phyloP scores from a whole-genome alignment of 2,888 invertebrate species.

The Aspidiotus destructor region DNA sequence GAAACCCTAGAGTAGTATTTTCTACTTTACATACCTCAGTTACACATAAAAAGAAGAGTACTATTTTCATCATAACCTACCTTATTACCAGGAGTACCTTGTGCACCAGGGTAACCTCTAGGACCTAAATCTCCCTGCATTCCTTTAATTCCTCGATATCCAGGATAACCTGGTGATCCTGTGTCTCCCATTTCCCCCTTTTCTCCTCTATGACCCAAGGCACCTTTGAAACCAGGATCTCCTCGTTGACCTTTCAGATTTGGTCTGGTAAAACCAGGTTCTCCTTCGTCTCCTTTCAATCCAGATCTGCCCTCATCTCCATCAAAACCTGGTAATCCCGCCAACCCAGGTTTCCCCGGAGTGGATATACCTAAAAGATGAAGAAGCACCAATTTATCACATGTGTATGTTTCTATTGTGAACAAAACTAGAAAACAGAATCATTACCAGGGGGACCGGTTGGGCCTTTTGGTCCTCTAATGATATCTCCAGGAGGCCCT shows the following conservation, averaged over 20 bases:
- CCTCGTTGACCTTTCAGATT: conserved; percentile 45
- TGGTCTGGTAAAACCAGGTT: conserved; percentile 50
- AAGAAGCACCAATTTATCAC: not conserved
- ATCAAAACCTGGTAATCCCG: conserved; percentile 52
- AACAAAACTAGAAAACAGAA: not conserved
- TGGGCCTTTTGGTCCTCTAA: conserved; percentile 48
- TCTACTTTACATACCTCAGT: too few relatives aligned
- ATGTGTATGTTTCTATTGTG: not conserved
- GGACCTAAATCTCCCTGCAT: conserved; percentile 41
- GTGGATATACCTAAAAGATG: conserved; percentile 46
- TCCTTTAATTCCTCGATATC: conserved; percentile 37
- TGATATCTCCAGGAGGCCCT: conserved; percentile 57
- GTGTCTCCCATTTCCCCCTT: conserved; percentile 44
- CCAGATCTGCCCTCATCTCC: conserved; percentile 54
- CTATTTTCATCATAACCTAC: conserved; percentile 38
- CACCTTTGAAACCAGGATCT: conserved; percentile 41
- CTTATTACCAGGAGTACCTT: conserved; percentile 43
- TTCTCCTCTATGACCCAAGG: conserved; percentile 41
- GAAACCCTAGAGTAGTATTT: conserved; percentile 40
- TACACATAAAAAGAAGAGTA: too few relatives aligned
- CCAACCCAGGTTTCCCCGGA: conserved; percentile 49
- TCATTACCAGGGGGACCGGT: conserved; percentile 21
- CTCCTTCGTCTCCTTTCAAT: conserved; percentile 51
- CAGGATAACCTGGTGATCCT: conserved; percentile 46
- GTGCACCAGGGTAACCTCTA: conserved; percentile 51